A percentile compares a stretch with the other conserved stretches of the same genome.
These are phyloP conservation scores for Oegoconia quadripuncta DNA, from an alignment of 2,888 invertebrate species.

Conservation along the genomic window DNA sequence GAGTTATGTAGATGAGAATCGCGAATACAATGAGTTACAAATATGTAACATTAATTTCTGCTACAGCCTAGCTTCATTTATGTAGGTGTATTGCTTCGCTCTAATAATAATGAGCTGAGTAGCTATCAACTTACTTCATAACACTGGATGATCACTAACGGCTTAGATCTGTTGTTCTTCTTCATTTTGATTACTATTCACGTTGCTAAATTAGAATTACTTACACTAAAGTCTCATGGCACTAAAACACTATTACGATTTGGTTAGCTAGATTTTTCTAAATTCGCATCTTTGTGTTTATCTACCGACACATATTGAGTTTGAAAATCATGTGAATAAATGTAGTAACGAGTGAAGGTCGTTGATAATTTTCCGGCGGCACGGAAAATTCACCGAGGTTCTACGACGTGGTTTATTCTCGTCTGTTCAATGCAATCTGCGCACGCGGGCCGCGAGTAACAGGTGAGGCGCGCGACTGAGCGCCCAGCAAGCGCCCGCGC, in stretches of 20 bases:
- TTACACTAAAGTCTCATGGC: no score
- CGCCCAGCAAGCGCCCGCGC: no score
- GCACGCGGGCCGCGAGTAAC: no score
- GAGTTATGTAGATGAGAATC: no score
- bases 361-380: slow-evolving; percentile 51
- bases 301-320: no score
- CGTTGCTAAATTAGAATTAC: no score
- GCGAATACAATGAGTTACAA: no score
- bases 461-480: no score
- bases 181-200: slow-evolving; percentile 44
- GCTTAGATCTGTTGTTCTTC: slow-evolving; percentile 62
- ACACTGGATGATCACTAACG: slow-evolving; percentile 78
- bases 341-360: slow-evolving; percentile 59
- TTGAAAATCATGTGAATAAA: slow-evolving; percentile 25
- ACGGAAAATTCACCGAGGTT: slow-evolving; percentile 41
- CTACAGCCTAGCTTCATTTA: slow-evolving; percentile 4
- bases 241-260: background rate
- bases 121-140: slow-evolving; percentile 76
- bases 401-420: slow-evolving; percentile 15
- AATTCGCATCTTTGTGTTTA: no score
- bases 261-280: no score
- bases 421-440: slow-evolving; percentile 35
- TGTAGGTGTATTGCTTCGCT: slow-evolving; percentile 34
- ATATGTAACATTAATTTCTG: background rate
- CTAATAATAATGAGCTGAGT: slow-evolving; percentile 31